Evolutionary conservation across 2,797 vertebrate species (phyloP), one percentile per base, ranked within the genome.

Genomic region (Crenuchus spilurus): DNA sequence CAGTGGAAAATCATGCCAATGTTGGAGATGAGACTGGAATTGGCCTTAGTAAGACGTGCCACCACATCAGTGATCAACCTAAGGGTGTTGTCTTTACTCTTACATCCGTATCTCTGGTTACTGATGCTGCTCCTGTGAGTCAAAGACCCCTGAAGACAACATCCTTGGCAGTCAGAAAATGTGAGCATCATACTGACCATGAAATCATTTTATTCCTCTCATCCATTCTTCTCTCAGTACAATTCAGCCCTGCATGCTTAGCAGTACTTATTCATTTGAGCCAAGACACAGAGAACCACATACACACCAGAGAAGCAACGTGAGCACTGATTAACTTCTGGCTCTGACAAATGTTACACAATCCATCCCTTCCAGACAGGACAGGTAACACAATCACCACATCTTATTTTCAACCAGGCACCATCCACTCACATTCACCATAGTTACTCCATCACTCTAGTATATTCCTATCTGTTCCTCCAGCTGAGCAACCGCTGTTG

Each of bases 301-400:
- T 51, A 39, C 30, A 33, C 70, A 80, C 80, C 81, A 64, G 73
- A 77, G 61, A 75, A 67, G 66, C 63, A 84, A 86, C 80, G 77
- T 80, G 75, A 74, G 68, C 64, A 78, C 83, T n/a, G n/a, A 52
- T 87, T 83, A 86, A 84, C 64, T 81, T 77, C 78, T 76, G 76
- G 79, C 81, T 83, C 72, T 68, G 79, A 75, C 55, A 85, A 86
- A 84, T 88, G 87, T 81, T 85, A 82, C n/a, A 91, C 82, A 82
- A 66, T 80, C 76, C 55, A 70, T 67, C 61, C 75, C 35, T 41
- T 83, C 61, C 63, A 84, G 69, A 49, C 1, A 48, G 49, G 60
- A 2, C 10, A 72, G 78, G 63, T 78, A 63, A 66, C 75, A 77
- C 82, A 84, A 83, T 88, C 84, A 85, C 83, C 77, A 81, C 78